A percentile compares a stretch with the other conserved stretches of the same genome.
Evolutionary conservation across 2,888 invertebrate genomes (phyloP).

Genomic region (Tigriopus californicus): DNA sequence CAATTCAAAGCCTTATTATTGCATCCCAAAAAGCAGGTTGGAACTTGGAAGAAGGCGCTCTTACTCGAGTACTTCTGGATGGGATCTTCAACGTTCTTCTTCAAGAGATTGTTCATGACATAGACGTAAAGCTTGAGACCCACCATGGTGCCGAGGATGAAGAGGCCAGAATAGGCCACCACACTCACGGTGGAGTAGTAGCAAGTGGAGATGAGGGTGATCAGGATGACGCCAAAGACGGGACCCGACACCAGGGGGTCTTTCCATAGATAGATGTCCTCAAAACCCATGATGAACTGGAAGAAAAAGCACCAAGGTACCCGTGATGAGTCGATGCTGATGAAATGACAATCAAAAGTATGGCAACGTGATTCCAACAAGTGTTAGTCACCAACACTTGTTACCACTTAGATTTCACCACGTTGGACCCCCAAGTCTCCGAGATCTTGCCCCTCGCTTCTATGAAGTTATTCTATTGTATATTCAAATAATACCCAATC

Average conservation of each 20-base stretch:
- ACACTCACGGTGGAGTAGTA: slow-evolving; percentile 90
- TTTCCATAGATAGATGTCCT: slow-evolving; percentile 93
- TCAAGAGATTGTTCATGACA: slow-evolving; percentile 84
- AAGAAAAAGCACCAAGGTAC: slow-evolving; percentile 32
- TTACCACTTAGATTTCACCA: too few species aligned
- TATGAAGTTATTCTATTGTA: too few species aligned
- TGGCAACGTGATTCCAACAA: too few species aligned
- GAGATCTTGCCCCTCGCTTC: too few species aligned
- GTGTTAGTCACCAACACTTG: too few species aligned
- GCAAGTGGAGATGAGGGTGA: slow-evolving; percentile 76
- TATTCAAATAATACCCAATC: too few species aligned
- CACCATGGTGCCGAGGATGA: slow-evolving; percentile 65
- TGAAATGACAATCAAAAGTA: too few species aligned
- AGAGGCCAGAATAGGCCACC: slow-evolving; percentile 72
- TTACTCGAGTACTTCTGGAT: slow-evolving; percentile 35
- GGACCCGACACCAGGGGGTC: slow-evolving; percentile 82
- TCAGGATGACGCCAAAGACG: slow-evolving; percentile 73
- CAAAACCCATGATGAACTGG: slow-evolving; percentile 40
- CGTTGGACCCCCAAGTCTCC: too few species aligned
- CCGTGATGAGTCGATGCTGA: too few species aligned
- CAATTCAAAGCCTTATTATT: too few species aligned
- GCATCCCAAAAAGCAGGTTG: too few species aligned
- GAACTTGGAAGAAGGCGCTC: neutral
- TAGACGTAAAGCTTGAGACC: slow-evolving; percentile 91
- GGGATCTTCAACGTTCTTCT: slow-evolving; percentile 83